phyloP scores from a whole-genome alignment of 2,888 invertebrate species.

The Drosophila paranaensis region DNA sequence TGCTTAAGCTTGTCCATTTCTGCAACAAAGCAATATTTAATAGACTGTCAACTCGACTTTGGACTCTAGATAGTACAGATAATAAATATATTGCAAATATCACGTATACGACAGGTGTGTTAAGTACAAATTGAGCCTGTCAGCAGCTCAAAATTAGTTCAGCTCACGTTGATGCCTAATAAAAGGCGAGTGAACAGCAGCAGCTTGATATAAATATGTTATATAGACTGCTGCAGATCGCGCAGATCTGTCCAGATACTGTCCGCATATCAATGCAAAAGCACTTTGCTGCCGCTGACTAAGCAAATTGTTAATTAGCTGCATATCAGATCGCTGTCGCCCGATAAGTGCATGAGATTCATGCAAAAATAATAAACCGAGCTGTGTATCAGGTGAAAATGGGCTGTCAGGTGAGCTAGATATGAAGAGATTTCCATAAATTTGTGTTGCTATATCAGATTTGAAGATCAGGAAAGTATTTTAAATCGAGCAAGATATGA shows the following conservation, averaged over 20 bases:
- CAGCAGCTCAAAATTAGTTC: slow-evolving; percentile 36
- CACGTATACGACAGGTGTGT: slow-evolving; percentile 21
- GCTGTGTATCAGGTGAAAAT: slow-evolving; percentile 5
- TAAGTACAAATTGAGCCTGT: slow-evolving; percentile 26
- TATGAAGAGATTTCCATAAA: background rate
- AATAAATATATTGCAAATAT: slow-evolving; percentile 14
- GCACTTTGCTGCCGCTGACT: slow-evolving; percentile 45
- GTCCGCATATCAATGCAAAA: slow-evolving; percentile 51
- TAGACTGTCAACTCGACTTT: slow-evolving; percentile 7
- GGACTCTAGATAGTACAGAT: background rate
- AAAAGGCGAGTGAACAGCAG: slow-evolving; percentile 4
- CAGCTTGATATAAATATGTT: slow-evolving; percentile 5
- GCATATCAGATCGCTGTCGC: slow-evolving; percentile 43
- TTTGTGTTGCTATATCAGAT: background rate
- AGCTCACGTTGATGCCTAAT: slow-evolving; percentile 44
- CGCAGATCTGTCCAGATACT: slow-evolving; percentile 49
- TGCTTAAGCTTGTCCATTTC: slow-evolving; percentile 11
- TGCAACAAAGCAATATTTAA: slow-evolving; percentile 22
- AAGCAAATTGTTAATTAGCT: slow-evolving; percentile 45
- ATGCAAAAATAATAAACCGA: slow-evolving; percentile 6
- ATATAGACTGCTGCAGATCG: background rate
- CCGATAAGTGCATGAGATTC: slow-evolving; percentile 15
- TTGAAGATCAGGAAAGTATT: background rate
- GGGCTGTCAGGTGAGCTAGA: background rate
- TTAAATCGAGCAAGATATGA: background rate